phyloP scores from a whole-genome alignment of 2,797 vertebrate genomes.

The Rhinella marina region DNA sequence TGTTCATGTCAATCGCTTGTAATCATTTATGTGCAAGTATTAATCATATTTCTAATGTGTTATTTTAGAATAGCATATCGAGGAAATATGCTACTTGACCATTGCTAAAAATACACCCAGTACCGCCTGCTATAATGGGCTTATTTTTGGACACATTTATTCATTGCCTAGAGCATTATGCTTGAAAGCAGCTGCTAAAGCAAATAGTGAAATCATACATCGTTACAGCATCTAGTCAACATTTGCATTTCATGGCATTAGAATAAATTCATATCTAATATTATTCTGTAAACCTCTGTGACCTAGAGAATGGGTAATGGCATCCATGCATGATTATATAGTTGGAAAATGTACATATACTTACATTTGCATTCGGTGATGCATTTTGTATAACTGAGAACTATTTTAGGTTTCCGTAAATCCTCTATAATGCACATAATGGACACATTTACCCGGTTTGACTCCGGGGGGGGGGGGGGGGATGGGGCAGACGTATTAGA shows the following conservation, averaged over 20 bases:
- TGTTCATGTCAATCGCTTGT: not conserved
- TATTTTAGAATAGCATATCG: not conserved
- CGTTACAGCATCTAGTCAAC: not conserved
- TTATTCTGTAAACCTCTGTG: not conserved
- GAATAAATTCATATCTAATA: slow-evolving; percentile 19
- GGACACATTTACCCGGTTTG: not conserved
- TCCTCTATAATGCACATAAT: not conserved
- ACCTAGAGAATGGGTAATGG: slow-evolving; percentile 24
- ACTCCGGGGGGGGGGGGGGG: too few relatives aligned
- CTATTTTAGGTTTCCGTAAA: not conserved
- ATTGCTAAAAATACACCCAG: not conserved
- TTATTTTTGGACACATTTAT: slow-evolving; percentile 17
- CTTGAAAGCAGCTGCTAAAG: not conserved
- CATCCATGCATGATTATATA: slow-evolving; percentile 9
- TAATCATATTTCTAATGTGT: not conserved
- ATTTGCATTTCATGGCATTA: slow-evolving; percentile 28
- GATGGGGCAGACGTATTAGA: too few relatives aligned
- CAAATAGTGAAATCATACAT: slow-evolving; percentile 29
- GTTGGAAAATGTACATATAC: not conserved
- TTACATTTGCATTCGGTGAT: not conserved
- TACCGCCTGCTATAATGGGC: not conserved
- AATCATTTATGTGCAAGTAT: not conserved
- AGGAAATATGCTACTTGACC: not conserved
- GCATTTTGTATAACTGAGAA: not conserved
- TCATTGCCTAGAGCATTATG: slow-evolving; percentile 15